A percentile compares a stretch with the other conserved stretches of the same genome.
Conservation (phyloP, 1,140 invertebrate species). For the Oncopodura yosiiana region DNA sequence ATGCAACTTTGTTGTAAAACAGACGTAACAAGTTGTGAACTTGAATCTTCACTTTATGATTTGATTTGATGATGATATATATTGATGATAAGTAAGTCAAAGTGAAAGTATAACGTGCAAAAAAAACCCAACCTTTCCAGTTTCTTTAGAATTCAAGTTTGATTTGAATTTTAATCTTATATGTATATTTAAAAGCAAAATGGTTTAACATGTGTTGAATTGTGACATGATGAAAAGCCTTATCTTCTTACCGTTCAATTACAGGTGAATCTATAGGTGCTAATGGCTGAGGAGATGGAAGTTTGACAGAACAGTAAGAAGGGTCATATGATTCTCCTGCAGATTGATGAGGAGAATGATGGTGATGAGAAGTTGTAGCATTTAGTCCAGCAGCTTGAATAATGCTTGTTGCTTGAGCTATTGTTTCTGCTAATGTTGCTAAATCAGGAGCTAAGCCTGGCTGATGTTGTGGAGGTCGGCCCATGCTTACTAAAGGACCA, state of each 20-base stretch:
- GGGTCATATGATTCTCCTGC: constrained; percentile 41
- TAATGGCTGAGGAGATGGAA: constrained; percentile 62
- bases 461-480: neutral
- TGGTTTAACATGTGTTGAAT: too few species aligned
- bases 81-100: too few species aligned
- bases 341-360: constrained; percentile 21
- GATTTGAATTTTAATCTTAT: neutral
- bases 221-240: neutral
- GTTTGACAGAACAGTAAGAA: constrained; percentile 52
- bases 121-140: neutral
- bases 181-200: neutral
- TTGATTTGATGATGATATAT: too few species aligned
- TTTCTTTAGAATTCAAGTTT: constrained; percentile 7
- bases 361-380: constrained; percentile 15
- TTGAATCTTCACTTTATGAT: too few species aligned
- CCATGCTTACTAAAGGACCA: too few species aligned
- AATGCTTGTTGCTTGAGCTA: constrained; percentile 57
- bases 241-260: constrained; percentile 46
- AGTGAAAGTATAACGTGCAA: too few species aligned
- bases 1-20: too few species aligned
- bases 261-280: constrained; percentile 60
- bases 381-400: constrained; percentile 54
- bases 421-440: constrained; percentile 53
- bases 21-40: too few species aligned
- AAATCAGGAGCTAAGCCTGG: constrained; percentile 43